Evolutionary conservation across 1,140 invertebrate species (phyloP).

Genomic region (Theocolax elegans): DNA sequence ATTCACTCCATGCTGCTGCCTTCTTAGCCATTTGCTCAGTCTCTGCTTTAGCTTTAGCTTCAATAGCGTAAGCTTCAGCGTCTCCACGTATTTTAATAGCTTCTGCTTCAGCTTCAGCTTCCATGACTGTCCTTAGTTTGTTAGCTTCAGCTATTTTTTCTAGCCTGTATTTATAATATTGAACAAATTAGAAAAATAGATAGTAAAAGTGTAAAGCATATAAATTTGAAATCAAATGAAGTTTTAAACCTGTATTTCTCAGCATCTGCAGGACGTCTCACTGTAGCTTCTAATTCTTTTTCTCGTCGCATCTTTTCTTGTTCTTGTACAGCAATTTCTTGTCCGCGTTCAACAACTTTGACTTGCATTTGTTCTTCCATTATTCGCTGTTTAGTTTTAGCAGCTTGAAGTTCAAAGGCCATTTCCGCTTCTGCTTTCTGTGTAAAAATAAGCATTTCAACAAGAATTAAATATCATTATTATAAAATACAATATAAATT

Average conservation of each 20-base stretch:
- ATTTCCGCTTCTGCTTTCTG: constrained; percentile 93
- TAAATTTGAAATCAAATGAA: no score
- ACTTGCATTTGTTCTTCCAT: constrained; percentile 98
- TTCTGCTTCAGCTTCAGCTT: constrained; percentile 96
- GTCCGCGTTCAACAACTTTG: constrained; percentile 90
- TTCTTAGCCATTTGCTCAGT: constrained; percentile 97
- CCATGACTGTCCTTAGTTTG: constrained; percentile 83
- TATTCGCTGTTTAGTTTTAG: constrained; percentile 95
- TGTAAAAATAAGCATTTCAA: constrained; percentile 3
- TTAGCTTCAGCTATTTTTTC: constrained; percentile 95
- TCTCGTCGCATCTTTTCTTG: constrained; percentile 88
- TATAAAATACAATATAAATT: background rate
- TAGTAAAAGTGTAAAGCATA: no score
- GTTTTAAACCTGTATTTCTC: constrained; percentile 91
- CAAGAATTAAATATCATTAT: background rate
- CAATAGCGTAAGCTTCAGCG: constrained; percentile 93
- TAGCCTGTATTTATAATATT: constrained; percentile 74
- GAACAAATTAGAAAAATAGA: constrained; percentile 43
- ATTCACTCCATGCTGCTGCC: constrained; percentile 95
- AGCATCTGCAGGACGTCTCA: constrained; percentile 91
- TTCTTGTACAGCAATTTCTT: constrained; percentile 91
- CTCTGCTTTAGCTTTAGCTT: constrained; percentile 93
- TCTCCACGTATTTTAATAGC: constrained; percentile 82
- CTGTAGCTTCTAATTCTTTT: constrained; percentile 89
- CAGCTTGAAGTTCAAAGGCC: constrained; percentile 93